phyloP scores from a whole-genome alignment of 2,113 vertebrate species.

The Myrmecophaga tridactyla region DNA sequence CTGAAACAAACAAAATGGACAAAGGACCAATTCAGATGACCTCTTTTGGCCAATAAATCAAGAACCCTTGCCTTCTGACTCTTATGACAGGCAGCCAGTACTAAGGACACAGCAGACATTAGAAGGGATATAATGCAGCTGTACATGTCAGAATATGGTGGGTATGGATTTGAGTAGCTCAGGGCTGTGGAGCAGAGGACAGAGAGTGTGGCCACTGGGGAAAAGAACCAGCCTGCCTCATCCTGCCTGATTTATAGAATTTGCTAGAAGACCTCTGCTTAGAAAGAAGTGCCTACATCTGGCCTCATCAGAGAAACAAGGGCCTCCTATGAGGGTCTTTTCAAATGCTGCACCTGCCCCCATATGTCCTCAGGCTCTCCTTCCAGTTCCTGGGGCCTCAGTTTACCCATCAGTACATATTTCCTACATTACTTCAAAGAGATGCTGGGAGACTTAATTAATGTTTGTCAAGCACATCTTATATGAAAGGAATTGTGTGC shows the following conservation, averaged over 20 bases:
- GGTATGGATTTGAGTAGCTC: neutral
- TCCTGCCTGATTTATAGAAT: conserved; percentile 33
- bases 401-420: conserved; percentile 80
- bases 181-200: neutral
- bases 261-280: conserved; percentile 36
- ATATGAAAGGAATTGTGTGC: conserved; percentile 73
- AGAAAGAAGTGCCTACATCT: conserved; percentile 55
- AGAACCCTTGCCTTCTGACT: neutral
- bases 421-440: conserved; percentile 78
- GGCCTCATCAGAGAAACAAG: conserved; percentile 77
- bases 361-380: conserved; percentile 77
- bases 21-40: neutral
- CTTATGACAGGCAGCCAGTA: neutral
- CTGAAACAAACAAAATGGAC: neutral
- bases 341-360: conserved; percentile 76
- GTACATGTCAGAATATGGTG: neutral
- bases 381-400: conserved; percentile 79
- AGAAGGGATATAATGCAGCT: neutral
- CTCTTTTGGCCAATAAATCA: neutral
- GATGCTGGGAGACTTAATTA: conserved; percentile 71
- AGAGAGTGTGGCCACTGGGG: neutral
- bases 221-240: conserved; percentile 31
- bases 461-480: conserved; percentile 73
- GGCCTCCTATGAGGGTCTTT: conserved; percentile 77
- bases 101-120: neutral